Evolutionary conservation across 1,140 invertebrate species (phyloP), one percentile per base, ranked within the genome.

Genomic region (Helicoverpa armigera): DNA sequence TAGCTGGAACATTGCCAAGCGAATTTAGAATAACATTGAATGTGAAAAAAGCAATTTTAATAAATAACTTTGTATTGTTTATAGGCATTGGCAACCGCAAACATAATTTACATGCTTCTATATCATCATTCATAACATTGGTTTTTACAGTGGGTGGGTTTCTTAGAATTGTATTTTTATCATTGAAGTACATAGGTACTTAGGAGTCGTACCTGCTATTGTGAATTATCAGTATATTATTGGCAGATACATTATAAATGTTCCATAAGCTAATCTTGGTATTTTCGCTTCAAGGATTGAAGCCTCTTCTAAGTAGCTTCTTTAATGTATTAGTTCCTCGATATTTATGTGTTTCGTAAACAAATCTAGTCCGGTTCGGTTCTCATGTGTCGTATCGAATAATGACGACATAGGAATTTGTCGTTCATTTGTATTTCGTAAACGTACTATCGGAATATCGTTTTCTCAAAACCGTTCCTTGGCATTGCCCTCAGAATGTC

Each of bases 381-480:
- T 93, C 89, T 89, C 91, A 92, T 89, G 89, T 90, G 85, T 92
- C 88, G 88, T 88, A 91, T 91, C 89, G 85, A 88, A 86, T 84
- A 89, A 92, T 90, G 89, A 93, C 90, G 85, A 79, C 86, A 89
- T 85, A 88, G 89, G 93, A 92, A 93, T 94, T 93, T 85, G 88
- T 90, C 23, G 60, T 80, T 67, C 85, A 88, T 93, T 88, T 86
- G 82, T 84, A 94, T 90, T 89, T 87, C 78, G 83, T 82, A 70
- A 79, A 86, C 89, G 90, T 90, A 78, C 83, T 89, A 91, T 91
- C 82, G 89, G 89, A 93, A 92, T 94, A 94, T 94, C 91, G 93
- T 94, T 93, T 93, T 93, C 92, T 94, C 85, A 92, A 94, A 94
- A 94, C 91, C 89, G 91, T 94, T 92, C 86, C 83, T 88, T 88